Conservation (phyloP, 92 coral and sea anemone genomes). For the Metridium senile region DNA sequence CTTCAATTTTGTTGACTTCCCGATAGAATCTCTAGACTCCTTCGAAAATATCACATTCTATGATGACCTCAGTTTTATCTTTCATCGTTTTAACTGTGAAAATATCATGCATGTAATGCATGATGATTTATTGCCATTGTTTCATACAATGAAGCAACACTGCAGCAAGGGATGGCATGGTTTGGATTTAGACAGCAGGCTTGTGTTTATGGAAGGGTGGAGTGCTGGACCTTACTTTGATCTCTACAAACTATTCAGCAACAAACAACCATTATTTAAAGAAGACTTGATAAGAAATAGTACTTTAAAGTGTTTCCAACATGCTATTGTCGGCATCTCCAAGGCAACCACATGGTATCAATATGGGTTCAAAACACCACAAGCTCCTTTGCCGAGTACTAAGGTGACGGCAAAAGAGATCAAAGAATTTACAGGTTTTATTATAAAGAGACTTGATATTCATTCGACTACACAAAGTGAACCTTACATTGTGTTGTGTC, state of each 20-base stretch:
- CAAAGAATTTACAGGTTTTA: conserved; percentile 68
- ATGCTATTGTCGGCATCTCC: conserved; percentile 82
- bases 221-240: conserved; percentile 72
- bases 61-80: conserved; percentile 72
- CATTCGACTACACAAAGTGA: background rate
- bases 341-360: conserved; percentile 96
- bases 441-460: conserved; percentile 58
- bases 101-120: conserved; percentile 96
- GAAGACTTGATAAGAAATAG: conserved; percentile 34
- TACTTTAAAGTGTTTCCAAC: conserved; percentile 74
- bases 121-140: conserved; percentile 90
- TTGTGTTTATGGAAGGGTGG: conserved; percentile 92
- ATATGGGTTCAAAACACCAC: conserved; percentile 87
- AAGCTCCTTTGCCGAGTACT: conserved; percentile 68
- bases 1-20: conserved; percentile 89
- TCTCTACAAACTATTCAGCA: conserved; percentile 72
- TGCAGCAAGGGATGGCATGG: conserved; percentile 20
- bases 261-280: conserved; percentile 49
- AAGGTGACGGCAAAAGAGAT: conserved; percentile 56
- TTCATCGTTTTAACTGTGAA: conserved; percentile 87
- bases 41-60: conserved; percentile 63
- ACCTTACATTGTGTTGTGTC: conserved; percentile 63
- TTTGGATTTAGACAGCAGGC: conserved; percentile 51
- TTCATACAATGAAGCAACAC: conserved; percentile 75
- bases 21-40: conserved; percentile 48